Conservation (phyloP, 2,888 invertebrate genomes). For the Diabrotica balteata region DNA sequence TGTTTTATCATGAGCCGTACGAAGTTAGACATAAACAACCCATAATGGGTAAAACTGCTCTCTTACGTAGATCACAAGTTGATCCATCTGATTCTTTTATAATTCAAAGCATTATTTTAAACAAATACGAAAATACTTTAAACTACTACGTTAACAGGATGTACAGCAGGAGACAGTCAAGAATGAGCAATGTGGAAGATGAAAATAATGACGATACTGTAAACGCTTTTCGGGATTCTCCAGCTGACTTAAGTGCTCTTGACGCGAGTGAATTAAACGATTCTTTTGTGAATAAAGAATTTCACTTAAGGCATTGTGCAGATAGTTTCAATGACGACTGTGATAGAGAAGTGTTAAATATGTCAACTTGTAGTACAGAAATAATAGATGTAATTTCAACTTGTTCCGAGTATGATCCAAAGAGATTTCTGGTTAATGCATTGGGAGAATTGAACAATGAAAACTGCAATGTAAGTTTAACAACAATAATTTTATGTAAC, state of each 20-base stretch:
- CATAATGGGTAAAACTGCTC: slow-evolving; percentile 40
- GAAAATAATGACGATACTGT: slow-evolving; percentile 23
- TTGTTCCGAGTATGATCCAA: slow-evolving; percentile 37
- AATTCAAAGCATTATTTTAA: slow-evolving; percentile 39
- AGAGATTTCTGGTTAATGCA: slow-evolving; percentile 39
- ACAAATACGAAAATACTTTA: slow-evolving; percentile 40
- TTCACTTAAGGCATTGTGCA: neutral
- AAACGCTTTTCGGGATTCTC: neutral
- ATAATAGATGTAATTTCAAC: slow-evolving; percentile 19
- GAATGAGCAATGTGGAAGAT: slow-evolving; percentile 31
- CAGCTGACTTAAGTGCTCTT: no score
- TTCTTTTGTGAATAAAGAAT: neutral
- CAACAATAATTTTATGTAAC: no score
- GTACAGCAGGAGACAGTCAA: slow-evolving; percentile 36
- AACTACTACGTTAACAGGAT: slow-evolving; percentile 38
- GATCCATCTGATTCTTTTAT: slow-evolving; percentile 38
- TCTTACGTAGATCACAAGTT: slow-evolving; percentile 33
- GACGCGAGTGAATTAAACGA: neutral
- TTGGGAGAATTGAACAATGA: slow-evolving; percentile 34
- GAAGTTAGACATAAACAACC: slow-evolving; percentile 30
- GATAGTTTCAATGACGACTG: slow-evolving; percentile 36
- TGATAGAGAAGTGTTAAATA: slow-evolving; percentile 24
- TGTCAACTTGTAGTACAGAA: slow-evolving; percentile 18
- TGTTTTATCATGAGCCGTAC: neutral
- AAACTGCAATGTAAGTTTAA: slow-evolving; percentile 21